Conservation (phyloP, 2,113 vertebrate species). For the Rhynchomys soricoides region DNA sequence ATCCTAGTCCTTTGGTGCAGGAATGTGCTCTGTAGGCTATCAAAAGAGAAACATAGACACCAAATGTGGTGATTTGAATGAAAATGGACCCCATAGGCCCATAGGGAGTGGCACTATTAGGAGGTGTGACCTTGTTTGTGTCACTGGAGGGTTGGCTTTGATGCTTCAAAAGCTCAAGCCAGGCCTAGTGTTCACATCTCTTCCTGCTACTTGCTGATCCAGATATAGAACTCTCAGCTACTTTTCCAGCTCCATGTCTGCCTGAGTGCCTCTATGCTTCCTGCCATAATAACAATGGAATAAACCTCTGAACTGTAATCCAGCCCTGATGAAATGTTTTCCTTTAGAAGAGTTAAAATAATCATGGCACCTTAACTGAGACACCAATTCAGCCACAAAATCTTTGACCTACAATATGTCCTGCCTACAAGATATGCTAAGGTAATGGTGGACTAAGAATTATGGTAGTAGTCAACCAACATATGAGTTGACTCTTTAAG, state of each 20-base stretch:
- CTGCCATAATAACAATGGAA: neutral
- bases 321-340: neutral
- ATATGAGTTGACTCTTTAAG: too few species aligned
- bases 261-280: neutral
- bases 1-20: neutral
- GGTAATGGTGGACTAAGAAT: too few species aligned
- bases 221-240: neutral
- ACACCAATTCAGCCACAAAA: neutral
- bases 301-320: neutral
- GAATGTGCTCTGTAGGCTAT: neutral
- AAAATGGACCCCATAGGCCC: neutral
- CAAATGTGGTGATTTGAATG: neutral
- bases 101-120: neutral
- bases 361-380: neutral
- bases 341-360: neutral
- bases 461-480: too few species aligned
- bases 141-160: neutral
- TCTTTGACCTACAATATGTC: too few species aligned
- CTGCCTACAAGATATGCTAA: too few species aligned
- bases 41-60: neutral
- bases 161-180: neutral
- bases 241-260: neutral
- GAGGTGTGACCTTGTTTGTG: neutral
- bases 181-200: neutral
- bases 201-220: neutral